Evolutionary conservation across 1,140 invertebrate species (phyloP).

Genomic region (Olivierus martensii): DNA sequence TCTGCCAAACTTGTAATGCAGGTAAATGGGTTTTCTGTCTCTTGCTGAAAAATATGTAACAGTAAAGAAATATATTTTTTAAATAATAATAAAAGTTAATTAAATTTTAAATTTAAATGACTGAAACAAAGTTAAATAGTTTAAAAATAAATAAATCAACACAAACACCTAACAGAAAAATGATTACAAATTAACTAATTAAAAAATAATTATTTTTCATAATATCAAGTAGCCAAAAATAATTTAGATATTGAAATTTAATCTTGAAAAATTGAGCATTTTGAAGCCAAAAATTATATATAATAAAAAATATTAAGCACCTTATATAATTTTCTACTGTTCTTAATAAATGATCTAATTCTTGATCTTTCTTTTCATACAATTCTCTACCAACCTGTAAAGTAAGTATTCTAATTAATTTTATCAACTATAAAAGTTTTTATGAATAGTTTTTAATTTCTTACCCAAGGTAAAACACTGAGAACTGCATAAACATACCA

Average conservation of each 20-base stretch:
- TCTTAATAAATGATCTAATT: slow-evolving; percentile 76
- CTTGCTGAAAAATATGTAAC: slow-evolving; percentile 45
- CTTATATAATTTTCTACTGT: slow-evolving; percentile 85
- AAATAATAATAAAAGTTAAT: too few relatives aligned
- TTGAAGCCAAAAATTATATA: too few relatives aligned
- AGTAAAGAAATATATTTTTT: too few relatives aligned
- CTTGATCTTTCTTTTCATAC: slow-evolving; percentile 91
- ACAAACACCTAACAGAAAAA: too few relatives aligned
- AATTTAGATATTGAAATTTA: too few relatives aligned
- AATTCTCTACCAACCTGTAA: slow-evolving; percentile 65
- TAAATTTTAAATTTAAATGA: too few relatives aligned
- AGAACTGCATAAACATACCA: slow-evolving; percentile 95
- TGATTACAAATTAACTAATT: too few relatives aligned
- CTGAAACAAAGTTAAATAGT: too few relatives aligned
- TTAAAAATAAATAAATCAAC: too few relatives aligned
- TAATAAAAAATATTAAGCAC: slow-evolving; percentile 18
- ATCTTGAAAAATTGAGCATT: too few relatives aligned
- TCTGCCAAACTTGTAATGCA: slow-evolving; percentile 81
- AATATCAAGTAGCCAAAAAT: too few relatives aligned
- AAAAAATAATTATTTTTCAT: too few relatives aligned
- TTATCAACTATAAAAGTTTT: not conserved
- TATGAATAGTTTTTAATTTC: slow-evolving; percentile 5
- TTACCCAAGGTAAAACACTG: slow-evolving; percentile 80
- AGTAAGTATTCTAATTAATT: not conserved
- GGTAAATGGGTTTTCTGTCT: slow-evolving; percentile 79